Base-by-base conservation (phyloP, 2,888 invertebrate genomes). In the Athalia circularis region DNA sequence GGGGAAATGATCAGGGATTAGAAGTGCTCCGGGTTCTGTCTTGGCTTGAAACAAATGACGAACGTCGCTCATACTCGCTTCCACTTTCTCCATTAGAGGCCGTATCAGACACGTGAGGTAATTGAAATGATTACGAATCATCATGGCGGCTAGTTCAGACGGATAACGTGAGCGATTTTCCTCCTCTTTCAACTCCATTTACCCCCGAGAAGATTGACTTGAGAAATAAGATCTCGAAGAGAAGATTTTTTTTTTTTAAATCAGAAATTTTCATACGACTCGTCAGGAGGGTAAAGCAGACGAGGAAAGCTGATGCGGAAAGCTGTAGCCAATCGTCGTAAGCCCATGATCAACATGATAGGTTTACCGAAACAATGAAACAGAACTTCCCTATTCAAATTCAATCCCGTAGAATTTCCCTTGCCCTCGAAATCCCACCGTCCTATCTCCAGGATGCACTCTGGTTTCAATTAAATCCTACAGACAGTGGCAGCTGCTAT, bases 111-210 rank as follows among this genome's bases (percentile, higher is more conserved):
- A 45, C 4, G 43, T 47, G 72, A 45, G 13, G 47, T 59, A 59
- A 72, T 57, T 72, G 59, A 59, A 59, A 57, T 72, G 57, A 72
- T 72, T 59, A 72, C n/a, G 59, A 47, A 45, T 72, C 45, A 59
- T 47, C 45, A 2, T 29, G 29, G 29, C 29, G 29, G 29, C 29
- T 0, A 29, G 29, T 29, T 29, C 29, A 2, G 29, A 29, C 29
- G 29, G 29, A 29, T 29, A 29, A 29, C 29, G 29, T 29, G 29
- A 29, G 2, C 29, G 29, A 29, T 29, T 29, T 29, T 29, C 29
- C 29, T 29, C 29, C 29, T 29, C 29, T 29, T 29, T 29, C 29
- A 29, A 29, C 29, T 29, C 29, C 29, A 29, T 29, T 29, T 29
- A 29, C 29, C 29, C 29, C 29, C 29, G 29, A 29, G 29, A 29